phyloP scores from a whole-genome alignment of 2,113 vertebrate genomes.

The Tragelaphus buxtoni region DNA sequence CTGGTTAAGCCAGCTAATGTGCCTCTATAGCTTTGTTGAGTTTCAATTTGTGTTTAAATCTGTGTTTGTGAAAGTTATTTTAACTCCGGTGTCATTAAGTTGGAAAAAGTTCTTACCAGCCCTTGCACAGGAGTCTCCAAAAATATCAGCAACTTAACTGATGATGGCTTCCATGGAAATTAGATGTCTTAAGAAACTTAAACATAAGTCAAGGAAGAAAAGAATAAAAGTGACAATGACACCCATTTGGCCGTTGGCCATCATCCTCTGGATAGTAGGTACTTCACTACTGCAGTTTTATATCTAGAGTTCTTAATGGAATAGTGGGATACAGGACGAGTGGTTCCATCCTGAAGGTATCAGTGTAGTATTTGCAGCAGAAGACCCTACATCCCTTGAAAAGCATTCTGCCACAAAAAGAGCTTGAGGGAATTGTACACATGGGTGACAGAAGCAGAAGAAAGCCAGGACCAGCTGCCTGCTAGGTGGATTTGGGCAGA shows the following conservation, averaged over 20 bases:
- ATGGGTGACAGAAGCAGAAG: not conserved
- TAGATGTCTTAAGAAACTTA: not conserved
- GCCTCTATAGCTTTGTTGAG: not conserved
- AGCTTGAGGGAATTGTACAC: not conserved
- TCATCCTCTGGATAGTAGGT: not conserved
- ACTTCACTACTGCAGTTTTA: not conserved
- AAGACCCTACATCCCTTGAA: not conserved
- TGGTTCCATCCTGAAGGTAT: not conserved
- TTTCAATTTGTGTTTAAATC: slow-evolving; percentile 1
- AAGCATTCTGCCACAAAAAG: not conserved
- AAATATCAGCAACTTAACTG: not conserved
- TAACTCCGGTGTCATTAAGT: slow-evolving; percentile 2
- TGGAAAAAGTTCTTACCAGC: not conserved
- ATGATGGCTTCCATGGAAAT: not conserved
- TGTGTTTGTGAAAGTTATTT: not conserved
- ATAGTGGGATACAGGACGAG: not conserved
- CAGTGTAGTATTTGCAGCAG: not conserved
- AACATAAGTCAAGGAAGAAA: not conserved
- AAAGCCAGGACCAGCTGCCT: not conserved
- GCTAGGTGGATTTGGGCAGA: not conserved
- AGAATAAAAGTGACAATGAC: not conserved
- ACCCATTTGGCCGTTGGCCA: not conserved
- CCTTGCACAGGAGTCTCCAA: not conserved
- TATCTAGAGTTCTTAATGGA: not conserved
- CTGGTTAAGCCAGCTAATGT: not conserved